Conservation (phyloP, 2,113 vertebrate genomes). For the Fregata magnificens region DNA sequence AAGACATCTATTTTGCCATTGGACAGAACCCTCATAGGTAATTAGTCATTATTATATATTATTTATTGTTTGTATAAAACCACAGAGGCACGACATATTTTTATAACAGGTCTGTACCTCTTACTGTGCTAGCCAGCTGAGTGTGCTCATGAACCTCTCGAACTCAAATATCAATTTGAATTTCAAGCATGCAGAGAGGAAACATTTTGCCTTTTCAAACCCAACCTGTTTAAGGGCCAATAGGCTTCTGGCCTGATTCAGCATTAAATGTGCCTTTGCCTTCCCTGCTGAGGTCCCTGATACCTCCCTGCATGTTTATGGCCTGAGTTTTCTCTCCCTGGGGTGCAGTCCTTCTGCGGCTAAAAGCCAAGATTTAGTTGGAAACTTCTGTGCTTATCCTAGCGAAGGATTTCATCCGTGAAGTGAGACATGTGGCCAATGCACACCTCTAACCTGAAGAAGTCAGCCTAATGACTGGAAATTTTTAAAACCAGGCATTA, state of each 20-base stretch:
- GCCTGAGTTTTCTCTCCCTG: neutral
- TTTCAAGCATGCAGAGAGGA: neutral
- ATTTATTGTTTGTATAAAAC: neutral
- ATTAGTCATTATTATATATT: neutral
- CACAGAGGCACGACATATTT: neutral
- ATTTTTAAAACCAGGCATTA: neutral
- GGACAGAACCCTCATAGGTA: neutral
- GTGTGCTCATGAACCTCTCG: neutral
- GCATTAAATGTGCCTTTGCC: neutral
- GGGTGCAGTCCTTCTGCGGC: neutral
- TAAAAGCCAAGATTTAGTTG: neutral
- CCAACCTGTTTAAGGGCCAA: neutral
- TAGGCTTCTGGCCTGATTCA: neutral
- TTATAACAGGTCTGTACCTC: neutral
- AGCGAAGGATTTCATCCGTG: neutral
- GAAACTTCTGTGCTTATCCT: neutral
- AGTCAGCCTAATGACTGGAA: neutral
- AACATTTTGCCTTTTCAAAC: neutral
- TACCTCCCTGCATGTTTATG: neutral
- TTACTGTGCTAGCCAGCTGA: neutral
- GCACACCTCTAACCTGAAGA: neutral
- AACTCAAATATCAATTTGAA: conserved; percentile 20
- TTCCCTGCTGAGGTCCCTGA: neutral
- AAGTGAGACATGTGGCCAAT: neutral
- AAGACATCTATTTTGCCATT: neutral